Conservation (phyloP, 1,140 invertebrate species). For the Berghia stephanieae region DNA sequence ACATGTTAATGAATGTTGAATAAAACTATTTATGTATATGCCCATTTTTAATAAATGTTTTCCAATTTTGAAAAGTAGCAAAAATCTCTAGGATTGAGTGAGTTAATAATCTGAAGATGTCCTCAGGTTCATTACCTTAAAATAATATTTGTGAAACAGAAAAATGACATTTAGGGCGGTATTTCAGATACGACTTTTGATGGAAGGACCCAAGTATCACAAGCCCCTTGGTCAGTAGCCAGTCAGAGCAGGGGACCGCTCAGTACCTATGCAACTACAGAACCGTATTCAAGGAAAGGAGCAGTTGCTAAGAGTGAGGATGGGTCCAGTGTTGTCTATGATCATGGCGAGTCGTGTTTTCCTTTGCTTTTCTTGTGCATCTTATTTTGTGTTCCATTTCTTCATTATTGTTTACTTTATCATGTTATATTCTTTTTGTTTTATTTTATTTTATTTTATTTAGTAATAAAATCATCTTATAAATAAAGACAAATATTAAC, state of each 20-base stretch:
- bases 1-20: too few relatives aligned
- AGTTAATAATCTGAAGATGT: too few relatives aligned
- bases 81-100: too few relatives aligned
- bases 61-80: too few relatives aligned
- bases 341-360: constrained; percentile 21
- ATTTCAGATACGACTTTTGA: constrained; percentile 20
- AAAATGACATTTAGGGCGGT: constrained; percentile 3
- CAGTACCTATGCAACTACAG: not conserved
- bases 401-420: not conserved
- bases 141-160: too few relatives aligned
- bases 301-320: not conserved
- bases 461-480: too few relatives aligned
- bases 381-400: not conserved
- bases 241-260: not conserved
- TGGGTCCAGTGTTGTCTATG: constrained; percentile 1
- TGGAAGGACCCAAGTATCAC: not conserved
- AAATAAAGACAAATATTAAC: too few relatives aligned
- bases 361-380: not conserved
- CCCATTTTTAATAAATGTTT: too few relatives aligned
- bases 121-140: too few relatives aligned
- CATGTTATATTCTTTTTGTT: not conserved
- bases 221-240: not conserved
- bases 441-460: not conserved
- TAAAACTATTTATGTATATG: too few relatives aligned
- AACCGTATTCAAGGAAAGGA: not conserved